Evolutionary conservation across 2,888 invertebrate species (phyloP), one percentile per base, ranked within the genome.

Genomic region (Ganaspis brasiliensis): DNA sequence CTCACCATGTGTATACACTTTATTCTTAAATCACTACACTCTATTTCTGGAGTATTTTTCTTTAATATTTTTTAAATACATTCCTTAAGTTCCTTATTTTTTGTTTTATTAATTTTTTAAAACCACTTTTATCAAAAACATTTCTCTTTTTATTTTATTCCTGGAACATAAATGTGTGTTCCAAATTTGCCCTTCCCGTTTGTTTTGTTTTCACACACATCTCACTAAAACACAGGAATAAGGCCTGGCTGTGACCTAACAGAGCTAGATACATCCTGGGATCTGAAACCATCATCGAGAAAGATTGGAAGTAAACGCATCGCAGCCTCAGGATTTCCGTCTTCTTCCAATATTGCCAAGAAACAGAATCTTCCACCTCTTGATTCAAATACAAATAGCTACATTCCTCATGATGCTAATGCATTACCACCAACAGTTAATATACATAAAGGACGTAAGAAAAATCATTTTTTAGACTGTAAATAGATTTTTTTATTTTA

Each of bases 171-270:
- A 31, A 26, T 14, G 12, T 8, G 21, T 67, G 67, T 45, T 80
- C 86, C 79, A 80, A 52, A n/a, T 45, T 67, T n/a, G n/a, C 40
- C 67, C 67, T 45, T 90, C 90, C 88, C 88, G 84, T 89, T 88
- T 89, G 84, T 89, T 89, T 89, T 84, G 83, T 84, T 85, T 89
- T 88, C 84, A 90, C 87, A 89, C 87, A 87, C 87, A 86, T 89
- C 79, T 89, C 89, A 88, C 86, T 87, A 89, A 90, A 90, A 91
- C 88, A 91, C 89, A 91, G 91, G 91, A 91, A 97, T 97, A 87
- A 93, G 96, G 77, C 97, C 97, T 49, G 96, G 97, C 81, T 97
- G 97, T 87, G 97, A 97, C 92, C 92, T 97, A 86, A 96, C 96
- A 76, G 96, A 96, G 90, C 93, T 96, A 82, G 96, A 96, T 89